Percentiles rank a stretch among this genome's conserved stretches.
These are phyloP conservation scores for Netelia fuscicornis DNA, from an alignment of 2,888 invertebrate genomes.

Conservation along the genomic window DNA sequence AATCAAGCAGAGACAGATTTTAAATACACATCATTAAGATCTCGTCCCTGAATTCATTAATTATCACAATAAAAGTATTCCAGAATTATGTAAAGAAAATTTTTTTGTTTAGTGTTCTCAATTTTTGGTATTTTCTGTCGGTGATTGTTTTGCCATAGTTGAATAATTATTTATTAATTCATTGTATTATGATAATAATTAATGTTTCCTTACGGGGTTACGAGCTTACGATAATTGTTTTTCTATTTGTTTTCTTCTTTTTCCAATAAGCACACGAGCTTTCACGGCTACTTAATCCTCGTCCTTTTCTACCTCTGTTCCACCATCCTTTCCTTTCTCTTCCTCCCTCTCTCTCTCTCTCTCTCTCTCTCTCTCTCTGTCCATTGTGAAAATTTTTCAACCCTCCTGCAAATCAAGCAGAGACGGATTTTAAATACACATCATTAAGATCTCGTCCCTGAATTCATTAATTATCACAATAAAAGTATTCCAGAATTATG, in stretches of 20 bases:
- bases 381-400: slow-evolving; percentile 23
- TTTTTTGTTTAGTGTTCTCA: background rate
- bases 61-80: background rate
- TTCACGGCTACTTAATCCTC: slow-evolving; percentile 58
- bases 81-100: background rate
- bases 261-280: no score
- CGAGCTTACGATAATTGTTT: no score
- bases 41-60: slow-evolving; percentile 23
- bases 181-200: no score
- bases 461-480: slow-evolving; percentile 26
- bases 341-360: background rate
- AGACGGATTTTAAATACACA: slow-evolving; percentile 20
- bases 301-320: slow-evolving; percentile 44
- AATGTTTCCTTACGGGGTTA: no score
- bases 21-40: slow-evolving; percentile 29
- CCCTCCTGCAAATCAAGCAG: slow-evolving; percentile 14
- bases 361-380: background rate
- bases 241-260: no score
- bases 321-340: slow-evolving; percentile 20
- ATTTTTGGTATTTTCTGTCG: background rate
- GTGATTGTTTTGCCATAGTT: background rate
- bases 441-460: slow-evolving; percentile 13
- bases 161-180: no score
- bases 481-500: background rate
- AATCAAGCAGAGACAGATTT: slow-evolving; percentile 12